phyloP scores from a whole-genome alignment of 2,888 invertebrate species.

The Deilephila porcellus region DNA sequence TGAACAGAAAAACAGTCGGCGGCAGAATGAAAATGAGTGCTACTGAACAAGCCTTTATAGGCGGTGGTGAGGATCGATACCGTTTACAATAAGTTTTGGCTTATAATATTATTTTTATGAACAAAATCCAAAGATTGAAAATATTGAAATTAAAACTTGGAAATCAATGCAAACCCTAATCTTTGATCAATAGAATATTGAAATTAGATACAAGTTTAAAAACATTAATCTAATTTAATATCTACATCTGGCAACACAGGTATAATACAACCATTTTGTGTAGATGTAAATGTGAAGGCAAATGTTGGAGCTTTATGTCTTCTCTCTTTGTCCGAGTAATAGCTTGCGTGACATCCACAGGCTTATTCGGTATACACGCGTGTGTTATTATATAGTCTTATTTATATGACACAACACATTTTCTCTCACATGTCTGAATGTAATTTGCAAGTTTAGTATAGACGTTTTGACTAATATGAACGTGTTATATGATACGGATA shows the following conservation, averaged over 20 bases:
- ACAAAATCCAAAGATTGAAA: neutral
- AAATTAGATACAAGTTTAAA: neutral
- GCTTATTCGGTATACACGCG: conserved; percentile 17
- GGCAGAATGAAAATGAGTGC: no score
- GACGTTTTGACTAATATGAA: neutral
- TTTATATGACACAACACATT: conserved; percentile 25
- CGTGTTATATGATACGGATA: conserved; percentile 1
- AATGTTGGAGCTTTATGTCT: conserved; percentile 11
- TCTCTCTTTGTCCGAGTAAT: conserved; percentile 24
- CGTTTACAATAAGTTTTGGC: no score
- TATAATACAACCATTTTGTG: neutral
- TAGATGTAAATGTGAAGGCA: neutral
- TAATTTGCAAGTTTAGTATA: conserved; percentile 11
- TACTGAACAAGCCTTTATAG: no score
- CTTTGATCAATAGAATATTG: no score
- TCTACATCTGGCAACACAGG: conserved; percentile 1
- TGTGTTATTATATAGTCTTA: conserved; percentile 28
- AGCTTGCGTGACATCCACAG: conserved; percentile 29
- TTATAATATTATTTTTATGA: no score
- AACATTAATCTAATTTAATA: neutral
- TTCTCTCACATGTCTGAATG: conserved; percentile 12
- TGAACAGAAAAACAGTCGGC: no score
- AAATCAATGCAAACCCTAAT: no score
- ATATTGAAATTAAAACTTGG: no score
- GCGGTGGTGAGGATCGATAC: no score